phyloP scores from a whole-genome alignment of 2,888 invertebrate species.

The Oligia fasciuncula region DNA sequence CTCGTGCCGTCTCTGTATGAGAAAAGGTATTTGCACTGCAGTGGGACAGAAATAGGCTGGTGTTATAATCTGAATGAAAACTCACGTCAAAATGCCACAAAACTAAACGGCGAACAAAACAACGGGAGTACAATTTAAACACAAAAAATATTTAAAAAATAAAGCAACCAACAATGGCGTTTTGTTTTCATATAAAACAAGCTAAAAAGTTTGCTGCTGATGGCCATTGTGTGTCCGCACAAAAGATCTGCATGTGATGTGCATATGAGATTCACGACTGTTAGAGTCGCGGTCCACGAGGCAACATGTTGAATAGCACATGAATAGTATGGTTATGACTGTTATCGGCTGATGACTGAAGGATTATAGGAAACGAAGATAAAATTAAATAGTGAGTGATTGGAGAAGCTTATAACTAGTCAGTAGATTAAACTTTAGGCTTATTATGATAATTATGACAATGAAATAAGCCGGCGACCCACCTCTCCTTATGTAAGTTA shows the following conservation, averaged over 20 bases:
- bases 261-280: constrained; percentile 57
- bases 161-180: constrained; percentile 66
- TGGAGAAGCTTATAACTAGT: background rate
- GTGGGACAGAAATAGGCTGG: no score
- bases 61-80: background rate
- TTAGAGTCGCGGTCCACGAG: constrained; percentile 11
- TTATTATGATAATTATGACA: no score
- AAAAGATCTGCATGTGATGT: constrained; percentile 70
- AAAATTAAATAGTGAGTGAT: no score
- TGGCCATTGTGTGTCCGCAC: constrained; percentile 69
- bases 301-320: background rate
- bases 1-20: no score
- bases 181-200: constrained; percentile 72
- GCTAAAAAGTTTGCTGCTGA: constrained; percentile 74
- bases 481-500: background rate
- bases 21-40: no score
- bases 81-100: constrained; percentile 1
- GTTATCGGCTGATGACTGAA: no score
- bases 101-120: constrained; percentile 14
- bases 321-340: background rate
- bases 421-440: background rate
- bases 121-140: constrained; percentile 3
- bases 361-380: no score
- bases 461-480: background rate
- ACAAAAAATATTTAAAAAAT: constrained; percentile 51